Evolutionary conservation across 2,113 vertebrate genomes (phyloP), one percentile per base, ranked within the genome.

Genomic region (Speoplatyrhinus poulsoni): DNA sequence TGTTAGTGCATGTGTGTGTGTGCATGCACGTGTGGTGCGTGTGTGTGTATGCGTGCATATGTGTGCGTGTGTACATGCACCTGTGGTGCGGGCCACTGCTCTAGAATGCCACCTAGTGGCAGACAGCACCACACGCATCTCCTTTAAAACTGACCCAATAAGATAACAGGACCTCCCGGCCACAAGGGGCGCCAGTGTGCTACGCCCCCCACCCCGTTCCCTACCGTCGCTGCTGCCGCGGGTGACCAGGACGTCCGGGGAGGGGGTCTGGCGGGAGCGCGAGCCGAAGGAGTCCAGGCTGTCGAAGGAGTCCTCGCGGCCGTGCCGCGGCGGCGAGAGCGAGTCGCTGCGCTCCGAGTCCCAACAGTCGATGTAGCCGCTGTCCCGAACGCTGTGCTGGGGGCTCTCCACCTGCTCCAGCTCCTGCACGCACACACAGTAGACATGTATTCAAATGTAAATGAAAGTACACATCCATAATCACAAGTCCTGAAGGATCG

Each of bases 241-340:
- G 80, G 96, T 82, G 73, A 96, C 94, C 91, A 83, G 89, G 76
- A 98, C 95, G 90, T 99, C 98, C 77, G 97, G 98, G 9, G 97
- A 99, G 0, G 98, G 97, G 1, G 96, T 98, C 87, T 98, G 97
- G 88, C 92, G 94, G 1, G 97, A 98, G 77, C 96, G 95, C 41
- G 96, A 99, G 71, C 98, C 95, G 69, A 98, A 96, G 68, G 98
- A 99, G 90, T 99, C 98, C 93, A 99, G 94, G 47, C 97, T 99
- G 95, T 99, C 98, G 70, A 99, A 98, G 72, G 98, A 99, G 84
- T 99, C 96, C 93, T 99, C 96, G 71, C 96, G 90, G 77, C 93
- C 92, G 72, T 98, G 97, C 33, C 93, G 95, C 48, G 96, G 96
- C 0, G 97, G 95, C 1, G 98, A 99, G 4, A 98, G 94, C 8